Evolutionary conservation across 2,888 invertebrate genomes (phyloP).

Genomic region (Tupiocoris notatus): DNA sequence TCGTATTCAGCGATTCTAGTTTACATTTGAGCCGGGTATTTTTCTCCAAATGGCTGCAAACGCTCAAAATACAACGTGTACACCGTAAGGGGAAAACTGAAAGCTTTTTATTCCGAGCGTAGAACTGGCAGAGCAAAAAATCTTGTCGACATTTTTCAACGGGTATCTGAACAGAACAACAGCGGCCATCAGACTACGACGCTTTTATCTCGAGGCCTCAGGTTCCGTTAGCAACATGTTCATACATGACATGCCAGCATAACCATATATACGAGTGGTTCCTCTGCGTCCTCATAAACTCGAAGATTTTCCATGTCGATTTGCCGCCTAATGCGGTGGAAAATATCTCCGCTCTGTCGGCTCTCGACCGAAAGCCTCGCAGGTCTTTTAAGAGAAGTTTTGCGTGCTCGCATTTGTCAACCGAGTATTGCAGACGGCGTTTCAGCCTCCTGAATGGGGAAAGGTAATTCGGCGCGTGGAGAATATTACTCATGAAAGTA

Average conservation of each 20-base stretch:
- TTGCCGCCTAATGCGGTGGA: constrained; percentile 3
- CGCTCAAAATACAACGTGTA: too few relatives aligned
- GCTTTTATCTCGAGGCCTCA: neutral
- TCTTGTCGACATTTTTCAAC: neutral
- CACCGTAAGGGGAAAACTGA: too few relatives aligned
- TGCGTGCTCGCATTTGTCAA: neutral
- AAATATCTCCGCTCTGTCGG: neutral
- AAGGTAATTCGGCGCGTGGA: too few relatives aligned
- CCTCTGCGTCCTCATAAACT: neutral
- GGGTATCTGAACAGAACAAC: neutral
- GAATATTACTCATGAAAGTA: too few relatives aligned
- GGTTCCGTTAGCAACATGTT: neutral
- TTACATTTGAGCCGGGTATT: too few relatives aligned
- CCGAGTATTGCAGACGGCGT: neutral
- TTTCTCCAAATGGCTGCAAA: too few relatives aligned
- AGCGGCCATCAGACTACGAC: neutral
- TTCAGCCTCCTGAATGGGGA: too few relatives aligned
- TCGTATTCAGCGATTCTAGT: too few relatives aligned
- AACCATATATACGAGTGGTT: neutral
- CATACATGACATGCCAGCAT: neutral
- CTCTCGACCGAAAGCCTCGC: neutral
- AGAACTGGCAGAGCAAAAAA: neutral
- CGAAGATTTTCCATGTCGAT: constrained; percentile 1
- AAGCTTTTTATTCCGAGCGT: neutral
- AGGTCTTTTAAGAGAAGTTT: neutral